A percentile compares a stretch with the other conserved stretches of the same genome.
phyloP scores from a whole-genome alignment of 2,113 vertebrate genomes.

The Elgaria multicarinata region DNA sequence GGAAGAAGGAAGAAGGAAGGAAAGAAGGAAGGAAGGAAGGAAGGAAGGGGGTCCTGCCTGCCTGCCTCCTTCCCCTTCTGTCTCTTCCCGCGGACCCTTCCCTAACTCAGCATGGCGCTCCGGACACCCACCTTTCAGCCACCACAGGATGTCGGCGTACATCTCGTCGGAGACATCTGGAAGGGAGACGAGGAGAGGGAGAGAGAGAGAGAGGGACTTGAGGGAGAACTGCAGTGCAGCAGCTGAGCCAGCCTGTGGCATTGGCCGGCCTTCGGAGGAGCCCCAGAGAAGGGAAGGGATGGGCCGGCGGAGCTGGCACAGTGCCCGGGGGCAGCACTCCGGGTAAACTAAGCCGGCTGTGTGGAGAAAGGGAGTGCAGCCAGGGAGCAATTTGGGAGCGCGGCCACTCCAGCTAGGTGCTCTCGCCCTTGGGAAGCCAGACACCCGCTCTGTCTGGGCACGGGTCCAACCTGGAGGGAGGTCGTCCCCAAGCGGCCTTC shows the following conservation, averaged over 20 bases:
- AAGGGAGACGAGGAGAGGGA: conserved; percentile 31
- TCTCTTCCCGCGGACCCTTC: too few species aligned
- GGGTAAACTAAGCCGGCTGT: neutral
- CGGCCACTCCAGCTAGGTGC: neutral
- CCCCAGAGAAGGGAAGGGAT: neutral
- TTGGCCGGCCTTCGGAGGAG: neutral
- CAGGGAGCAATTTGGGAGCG: neutral
- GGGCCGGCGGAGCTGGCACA: neutral
- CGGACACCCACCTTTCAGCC: conserved; percentile 61
- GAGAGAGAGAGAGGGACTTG: neutral
- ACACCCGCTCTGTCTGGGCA: too few species aligned
- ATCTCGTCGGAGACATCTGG: conserved; percentile 50
- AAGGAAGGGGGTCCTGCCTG: too few species aligned
- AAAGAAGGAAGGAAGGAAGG: too few species aligned
- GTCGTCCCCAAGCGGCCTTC: too few species aligned
- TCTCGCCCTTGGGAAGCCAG: neutral
- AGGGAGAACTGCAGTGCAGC: conserved; percentile 10
- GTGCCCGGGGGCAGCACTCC: neutral
- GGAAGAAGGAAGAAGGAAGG: too few species aligned
- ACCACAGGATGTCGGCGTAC: conserved; percentile 52
- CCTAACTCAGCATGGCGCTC: neutral
- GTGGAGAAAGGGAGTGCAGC: neutral
- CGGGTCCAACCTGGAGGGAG: too few species aligned
- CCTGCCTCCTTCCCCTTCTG: too few species aligned
- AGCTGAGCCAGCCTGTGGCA: neutral